Percentiles rank a stretch among this genome's conserved stretches.
Evolutionary conservation across 2,888 invertebrate genomes (phyloP).

Genomic region (Hecatera dysodea): DNA sequence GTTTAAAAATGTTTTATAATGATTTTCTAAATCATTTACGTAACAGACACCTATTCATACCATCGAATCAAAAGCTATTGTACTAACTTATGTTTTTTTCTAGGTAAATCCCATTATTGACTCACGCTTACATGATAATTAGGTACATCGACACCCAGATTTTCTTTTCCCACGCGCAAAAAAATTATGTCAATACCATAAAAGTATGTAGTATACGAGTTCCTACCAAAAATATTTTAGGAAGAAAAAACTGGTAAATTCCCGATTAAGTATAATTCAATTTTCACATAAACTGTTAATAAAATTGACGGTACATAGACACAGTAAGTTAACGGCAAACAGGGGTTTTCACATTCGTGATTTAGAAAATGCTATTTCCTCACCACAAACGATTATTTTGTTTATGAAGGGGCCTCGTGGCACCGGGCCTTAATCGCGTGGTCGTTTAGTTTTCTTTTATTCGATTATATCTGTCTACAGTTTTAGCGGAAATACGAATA

Average conservation of each 20-base stretch:
- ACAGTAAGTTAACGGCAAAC: constrained; percentile 74
- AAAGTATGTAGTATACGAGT: not conserved
- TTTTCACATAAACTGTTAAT: constrained; percentile 48
- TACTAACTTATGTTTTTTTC: constrained; percentile 10
- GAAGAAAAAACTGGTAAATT: constrained; percentile 11
- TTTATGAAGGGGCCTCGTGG: constrained; percentile 75
- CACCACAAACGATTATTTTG: constrained; percentile 89
- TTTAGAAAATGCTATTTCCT: constrained; percentile 84
- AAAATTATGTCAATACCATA: constrained; percentile 19
- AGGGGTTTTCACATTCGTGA: constrained; percentile 86
- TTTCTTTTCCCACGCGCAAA: constrained; percentile 12
- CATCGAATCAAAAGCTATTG: not conserved
- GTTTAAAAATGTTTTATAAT: not conserved
- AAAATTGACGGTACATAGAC: constrained; percentile 71
- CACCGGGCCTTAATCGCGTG: constrained; percentile 76
- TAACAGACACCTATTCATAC: not conserved
- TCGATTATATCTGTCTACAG: constrained; percentile 59
- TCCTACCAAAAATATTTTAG: not conserved
- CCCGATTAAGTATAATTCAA: constrained; percentile 28
- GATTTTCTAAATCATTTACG: not conserved
- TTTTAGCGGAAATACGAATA: constrained; percentile 23
- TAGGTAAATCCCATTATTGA: constrained; percentile 44
- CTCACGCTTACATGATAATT: constrained; percentile 28
- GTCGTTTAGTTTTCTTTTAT: constrained; percentile 80
- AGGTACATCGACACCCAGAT: not conserved